Percentiles rank a stretch among this genome's conserved stretches.
These are phyloP conservation scores for Ophion ellenae DNA, from an alignment of 2,888 invertebrate genomes.

Conservation along the genomic window DNA sequence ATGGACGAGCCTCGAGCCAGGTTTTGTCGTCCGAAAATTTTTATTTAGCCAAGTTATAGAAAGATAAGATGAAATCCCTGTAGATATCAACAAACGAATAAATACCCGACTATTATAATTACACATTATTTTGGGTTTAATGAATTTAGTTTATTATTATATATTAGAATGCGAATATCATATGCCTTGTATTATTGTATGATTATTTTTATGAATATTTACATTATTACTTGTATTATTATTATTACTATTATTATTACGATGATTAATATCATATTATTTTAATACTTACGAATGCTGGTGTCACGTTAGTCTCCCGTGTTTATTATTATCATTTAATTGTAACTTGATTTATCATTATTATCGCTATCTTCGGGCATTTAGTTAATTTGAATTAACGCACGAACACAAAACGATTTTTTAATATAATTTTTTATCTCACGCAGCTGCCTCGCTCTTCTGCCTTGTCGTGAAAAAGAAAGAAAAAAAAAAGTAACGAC, in stretches of 20 bases:
- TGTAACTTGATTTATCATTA: constrained; percentile 56
- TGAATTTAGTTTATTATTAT: constrained; percentile 55
- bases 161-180: constrained; percentile 52
- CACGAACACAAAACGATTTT: constrained; percentile 57
- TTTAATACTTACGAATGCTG: constrained; percentile 62
- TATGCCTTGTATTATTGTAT: constrained; percentile 58
- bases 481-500: constrained; percentile 37
- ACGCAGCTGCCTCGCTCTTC: constrained; percentile 64
- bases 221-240: constrained; percentile 71
- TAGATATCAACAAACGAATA: constrained; percentile 64
- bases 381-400: constrained; percentile 61
- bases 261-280: constrained; percentile 68
- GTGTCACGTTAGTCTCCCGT: constrained; percentile 56
- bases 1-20: constrained; percentile 46
- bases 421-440: constrained; percentile 59
- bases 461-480: constrained; percentile 34
- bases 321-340: constrained; percentile 59
- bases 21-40: constrained; percentile 24
- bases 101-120: constrained; percentile 58
- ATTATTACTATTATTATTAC: constrained; percentile 71
- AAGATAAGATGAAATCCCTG: constrained; percentile 50
- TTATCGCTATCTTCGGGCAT: constrained; percentile 50
- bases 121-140: constrained; percentile 69
- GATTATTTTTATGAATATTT: constrained; percentile 66
- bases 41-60: constrained; percentile 11